Base-by-base conservation (phyloP, 2,888 invertebrate species). In the Linhomoeus sp. region DNA sequence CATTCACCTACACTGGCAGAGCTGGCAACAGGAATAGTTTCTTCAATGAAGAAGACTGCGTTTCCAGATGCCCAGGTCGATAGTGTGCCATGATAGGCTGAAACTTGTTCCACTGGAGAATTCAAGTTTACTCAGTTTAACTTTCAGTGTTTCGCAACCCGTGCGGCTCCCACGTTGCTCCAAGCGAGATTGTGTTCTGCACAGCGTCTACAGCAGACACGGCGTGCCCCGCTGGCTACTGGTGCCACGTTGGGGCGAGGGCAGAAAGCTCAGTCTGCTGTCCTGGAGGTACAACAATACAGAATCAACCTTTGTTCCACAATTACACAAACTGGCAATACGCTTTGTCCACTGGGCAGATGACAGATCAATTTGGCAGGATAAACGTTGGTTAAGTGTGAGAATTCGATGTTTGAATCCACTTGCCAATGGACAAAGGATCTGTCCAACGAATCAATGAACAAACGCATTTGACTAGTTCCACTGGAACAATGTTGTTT, bases 11-110 rank as follows among this genome's bases (percentile, higher is more conserved):
- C 43, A 47, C 40, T n/a, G 50, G 50, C 9, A 24, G 17, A 5
- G 50, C 47, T 12, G 50, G 50, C 22, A 50, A 50, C 38, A 26
- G 29, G 19, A 47, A 49, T 20, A 45, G 37, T 19, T 50, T 50
- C 45, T 24, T 47, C n/a, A 41, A 19, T 5, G 26, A 38, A 35
- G 36, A 14, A 2, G 41, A 33, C 35, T 46, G 46, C 20, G n/a
- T 15, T n/a, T n/a, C 24, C 7, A 9, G 29, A 15, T 45, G 45
- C 26, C 45, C 40, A 22, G 47, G 23, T 33, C 17, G 15, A 20
- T 20, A 7, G 23, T 33, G 20, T 7, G n/a, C n/a, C n/a, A n/a
- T n/a, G n/a, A n/a, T n/a, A n/a, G n/a, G n/a, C n/a, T n/a, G n/a
- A n/a, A n/a, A n/a, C n/a, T n/a, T n/a, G n/a, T n/a, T n/a, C n/a